Evolutionary conservation across 2,113 vertebrate genomes (phyloP).

Genomic region (Malurus cyaneus): DNA sequence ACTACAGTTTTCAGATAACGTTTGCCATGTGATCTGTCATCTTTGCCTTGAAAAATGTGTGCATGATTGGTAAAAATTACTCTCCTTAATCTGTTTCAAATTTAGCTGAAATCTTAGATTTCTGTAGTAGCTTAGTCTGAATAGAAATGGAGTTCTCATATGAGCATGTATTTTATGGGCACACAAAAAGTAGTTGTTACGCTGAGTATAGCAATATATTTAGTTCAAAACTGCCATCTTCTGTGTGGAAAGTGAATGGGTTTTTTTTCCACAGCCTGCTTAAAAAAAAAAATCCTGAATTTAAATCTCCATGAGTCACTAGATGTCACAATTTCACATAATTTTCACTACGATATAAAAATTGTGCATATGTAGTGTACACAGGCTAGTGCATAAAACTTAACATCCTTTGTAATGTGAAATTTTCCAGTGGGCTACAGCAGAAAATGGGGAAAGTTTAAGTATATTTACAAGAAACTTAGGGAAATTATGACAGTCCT

Average conservation of each 20-base stretch:
- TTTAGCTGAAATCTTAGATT: conserved; percentile 32
- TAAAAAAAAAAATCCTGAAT: neutral
- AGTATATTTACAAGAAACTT: neutral
- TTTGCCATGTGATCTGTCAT: neutral
- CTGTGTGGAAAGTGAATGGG: neutral
- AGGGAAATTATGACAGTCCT: neutral
- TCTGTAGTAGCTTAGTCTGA: neutral
- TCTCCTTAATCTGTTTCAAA: neutral
- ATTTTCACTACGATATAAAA: conserved; percentile 7
- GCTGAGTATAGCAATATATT: conserved; percentile 9
- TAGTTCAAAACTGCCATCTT: conserved; percentile 9
- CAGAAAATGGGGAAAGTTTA: neutral
- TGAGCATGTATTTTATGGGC: neutral
- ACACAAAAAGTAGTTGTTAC: neutral
- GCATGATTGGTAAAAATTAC: conserved; percentile 22
- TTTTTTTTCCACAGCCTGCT: neutral
- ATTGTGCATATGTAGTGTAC: neutral
- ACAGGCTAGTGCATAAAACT: neutral
- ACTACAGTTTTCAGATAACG: neutral
- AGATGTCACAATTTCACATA: conserved; percentile 34
- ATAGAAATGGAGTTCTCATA: conserved; percentile 16
- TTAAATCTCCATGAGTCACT: conserved; percentile 9
- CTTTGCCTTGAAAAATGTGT: conserved; percentile 56
- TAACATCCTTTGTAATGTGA: neutral
- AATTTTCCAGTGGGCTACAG: neutral